Base-by-base conservation (phyloP, 2,797 vertebrate genomes). In the Brotula barbata region DNA sequence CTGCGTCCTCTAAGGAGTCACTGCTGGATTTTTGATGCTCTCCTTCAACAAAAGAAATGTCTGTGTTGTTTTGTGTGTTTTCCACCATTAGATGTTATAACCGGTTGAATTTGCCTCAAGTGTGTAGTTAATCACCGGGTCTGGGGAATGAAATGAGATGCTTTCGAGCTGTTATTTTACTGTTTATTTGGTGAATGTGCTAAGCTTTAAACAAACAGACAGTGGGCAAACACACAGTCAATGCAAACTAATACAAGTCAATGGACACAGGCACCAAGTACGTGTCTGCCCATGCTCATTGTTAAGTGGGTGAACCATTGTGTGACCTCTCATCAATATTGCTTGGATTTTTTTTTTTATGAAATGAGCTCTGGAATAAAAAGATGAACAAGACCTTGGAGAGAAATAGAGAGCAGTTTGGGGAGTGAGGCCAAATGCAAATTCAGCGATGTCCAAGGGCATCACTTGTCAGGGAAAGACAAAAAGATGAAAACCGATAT, bases 251-350 rank as follows among this genome's bases (percentile, higher is more conserved):
- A n/a, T n/a, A n/a, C n/a, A n/a, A n/a, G n/a, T n/a, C n/a, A n/a
- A n/a, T 6, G 31, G 6, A 5, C 4, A 6, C 3, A 36, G 34
- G 34, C 13, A 11, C 9, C 34, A 39, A 14, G 37, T 39, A 39
- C 13, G 37, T 15, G 13, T 39, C 37, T 14, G n/a, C n/a, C 13
- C 33, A 44, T 62, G 21, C 86, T 87, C 65, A 64, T 78, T 81
- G 89, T 82, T 75, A 89, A 89, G 85, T n/a, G 86, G 86, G 89
- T 87, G 89, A 88, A 88, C 75, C 83, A 77, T n/a, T n/a, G 52
- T 64, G 75, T 75, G 80, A 33, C 81, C 75, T 49, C 85, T 90
- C 89, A 91, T 93, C 91, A 91, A 91, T 93, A 91, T 92, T 93
- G 91, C 93, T 92, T 28, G 25, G 25, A 85, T 88, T 89, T 65